Base-by-base conservation (phyloP, 2,113 vertebrate species). In the Xenopus borealis region DNA sequence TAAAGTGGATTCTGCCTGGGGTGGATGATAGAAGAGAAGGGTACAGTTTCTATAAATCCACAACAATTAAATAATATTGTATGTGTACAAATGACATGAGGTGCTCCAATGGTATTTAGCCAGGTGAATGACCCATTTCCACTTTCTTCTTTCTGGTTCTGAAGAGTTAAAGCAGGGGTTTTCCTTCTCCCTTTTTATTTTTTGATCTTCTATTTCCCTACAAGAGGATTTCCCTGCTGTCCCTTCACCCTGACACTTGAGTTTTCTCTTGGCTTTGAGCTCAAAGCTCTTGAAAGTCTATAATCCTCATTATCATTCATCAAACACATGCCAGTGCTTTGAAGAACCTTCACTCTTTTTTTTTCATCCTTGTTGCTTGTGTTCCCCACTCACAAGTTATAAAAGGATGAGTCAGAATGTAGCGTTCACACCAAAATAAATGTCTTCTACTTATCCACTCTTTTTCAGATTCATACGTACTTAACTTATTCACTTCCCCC, bases 301-400 rank as follows among this genome's bases (percentile, higher is more conserved):
- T 76, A 76, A 76, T 69, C 59, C 66, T 76, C 73, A 63, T 76
- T 45, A 76, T 13, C 17, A 76, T 76, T 76, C 66, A 62, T 44
- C 3, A 59, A n/a, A 46, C n/a, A 53, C 57, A 47, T 50, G 7
- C 58, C 27, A 23, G 46, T 63, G 52, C 73, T 76, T 76, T 69
- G 73, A 76, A 76, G 66, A 47, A n/a, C 52, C 30, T 69, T 63
- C 30, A 7, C 33, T 59, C 65, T n/a, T 53, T 75, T 62, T 68
- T 45, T 69, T 63, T 12, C 27, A 18, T 69, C 73, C 18, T 57
- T 19, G 55, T 16, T 62, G 66, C 27, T 23, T 62, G 44, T 16
- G 11, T 62, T 44, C 8, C 10, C 50, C 17, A 47, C 20, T 20
- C 13, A 13, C 47, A 76, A 59, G 58, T 76, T 62, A 63, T 46